Evolutionary conservation across 2,888 invertebrate species (phyloP).

Genomic region (Sinhomidia bicolor): DNA sequence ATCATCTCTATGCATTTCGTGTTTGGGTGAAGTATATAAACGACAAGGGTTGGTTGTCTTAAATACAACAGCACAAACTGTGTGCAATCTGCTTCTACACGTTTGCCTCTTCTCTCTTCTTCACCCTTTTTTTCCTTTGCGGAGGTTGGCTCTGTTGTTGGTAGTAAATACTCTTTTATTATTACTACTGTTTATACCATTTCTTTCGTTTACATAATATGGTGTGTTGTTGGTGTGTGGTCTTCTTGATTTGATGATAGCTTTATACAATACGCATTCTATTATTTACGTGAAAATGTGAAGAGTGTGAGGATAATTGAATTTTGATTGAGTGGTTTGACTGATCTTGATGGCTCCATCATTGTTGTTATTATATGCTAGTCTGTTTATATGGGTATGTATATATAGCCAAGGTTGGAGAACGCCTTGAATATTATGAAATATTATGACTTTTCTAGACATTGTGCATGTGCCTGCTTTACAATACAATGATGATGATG

Average conservation of each 20-base stretch:
- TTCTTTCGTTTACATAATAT: constrained; percentile 1
- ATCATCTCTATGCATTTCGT: no score
- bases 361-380: no score
- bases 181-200: neutral
- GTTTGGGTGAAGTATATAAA: neutral
- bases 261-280: constrained; percentile 33
- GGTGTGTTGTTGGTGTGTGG: constrained; percentile 53
- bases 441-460: neutral
- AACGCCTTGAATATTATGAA: constrained; percentile 11
- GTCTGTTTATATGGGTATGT: no score
- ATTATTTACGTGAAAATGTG: constrained; percentile 61
- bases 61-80: neutral
- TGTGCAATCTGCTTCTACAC: neutral
- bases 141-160: neutral
- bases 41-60: neutral
- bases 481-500: constrained; percentile 20
- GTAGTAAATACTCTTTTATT: neutral
- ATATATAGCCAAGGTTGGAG: neutral
- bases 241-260: constrained; percentile 53
- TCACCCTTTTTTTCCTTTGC: neutral
- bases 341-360: constrained; percentile 74
- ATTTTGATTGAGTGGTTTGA: constrained; percentile 79
- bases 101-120: neutral
- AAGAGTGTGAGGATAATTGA: constrained; percentile 75
- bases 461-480: neutral